Evolutionary conservation across 2,113 vertebrate species (phyloP), one percentile per base, ranked within the genome.

Genomic region (Trochalopteron elliotii): DNA sequence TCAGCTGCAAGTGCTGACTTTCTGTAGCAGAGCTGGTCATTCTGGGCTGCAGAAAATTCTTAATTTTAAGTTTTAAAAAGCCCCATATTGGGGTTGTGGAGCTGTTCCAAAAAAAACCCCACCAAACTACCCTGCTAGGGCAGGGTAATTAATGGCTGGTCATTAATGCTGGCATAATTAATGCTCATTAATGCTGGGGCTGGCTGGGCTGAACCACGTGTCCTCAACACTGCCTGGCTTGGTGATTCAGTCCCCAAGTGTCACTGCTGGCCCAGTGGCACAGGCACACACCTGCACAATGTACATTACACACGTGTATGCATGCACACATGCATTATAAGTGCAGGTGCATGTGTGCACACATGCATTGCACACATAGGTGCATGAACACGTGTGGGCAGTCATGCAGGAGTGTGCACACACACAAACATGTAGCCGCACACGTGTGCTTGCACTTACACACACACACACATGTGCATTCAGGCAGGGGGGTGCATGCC

Each of bases 301-400:
- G 19, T 5, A 24, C 40, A n/a, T n/a, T 33, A 20, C 25, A 39
- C 44, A 39, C n/a, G 8, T 28, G 59, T 12, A 7, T 33, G 35
- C 4, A 4, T 15, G 12, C 57, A 42, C 13, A 1, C 5, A 12
- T 12, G 57, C 31, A 22, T 42, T 64, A 19, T 5, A 28, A 45
- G 10, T 11, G 16, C 37, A 5, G 16, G 31, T 3, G 18, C 0
- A 4, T 8, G 39, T 21, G 33, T 30, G 24, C 24, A 28, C 55
- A 30, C 4, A 1, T 12, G 39, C 12, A 24, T 45, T 31, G 50
- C 40, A 56, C 40, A 13, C 1, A 0, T 6, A 15, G 3, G 10
- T 61, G 45, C 25, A 7, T 10, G 27, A 4, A 33, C 27, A 7
- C 0, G 0, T 23, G 7, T 9, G 12, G 49, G 69, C 49, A 74